Percentiles rank a stretch among this genome's conserved stretches.
Conservation (phyloP, 2,113 vertebrate species). For the Saccopteryx leptura region DNA sequence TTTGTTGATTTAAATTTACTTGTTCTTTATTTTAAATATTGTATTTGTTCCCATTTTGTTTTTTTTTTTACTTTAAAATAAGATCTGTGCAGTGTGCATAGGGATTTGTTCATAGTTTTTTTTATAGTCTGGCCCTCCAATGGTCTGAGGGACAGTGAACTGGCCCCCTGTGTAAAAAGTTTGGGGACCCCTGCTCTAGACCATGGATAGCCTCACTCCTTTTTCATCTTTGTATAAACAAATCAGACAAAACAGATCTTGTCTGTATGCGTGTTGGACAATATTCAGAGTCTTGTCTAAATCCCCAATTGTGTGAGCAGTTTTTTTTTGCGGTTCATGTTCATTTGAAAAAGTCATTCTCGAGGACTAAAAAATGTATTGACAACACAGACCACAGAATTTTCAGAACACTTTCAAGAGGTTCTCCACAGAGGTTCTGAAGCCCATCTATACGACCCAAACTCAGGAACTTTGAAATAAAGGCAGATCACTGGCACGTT, state of each 20-base stretch:
- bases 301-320: background rate
- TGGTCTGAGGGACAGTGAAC: no score
- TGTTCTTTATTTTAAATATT: no score
- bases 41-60: no score
- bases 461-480: conserved; percentile 27
- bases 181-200: no score
- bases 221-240: conserved; percentile 1
- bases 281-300: conserved; percentile 38
- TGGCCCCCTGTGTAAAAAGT: no score
- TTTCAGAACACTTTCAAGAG: background rate
- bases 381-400: background rate
- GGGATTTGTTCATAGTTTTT: no score
- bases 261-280: background rate
- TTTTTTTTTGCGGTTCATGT: conserved; percentile 31
- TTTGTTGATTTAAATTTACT: no score
- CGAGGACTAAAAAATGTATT: background rate
- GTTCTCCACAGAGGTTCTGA: background rate
- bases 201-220: background rate
- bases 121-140: no score
- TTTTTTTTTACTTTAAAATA: no score
- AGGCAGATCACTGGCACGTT: background rate
- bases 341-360: conserved; percentile 38
- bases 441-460: background rate
- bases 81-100: no score
- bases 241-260: background rate